A percentile compares a stretch with the other conserved stretches of the same genome.
Evolutionary conservation across 2,888 invertebrate genomes (phyloP).

Genomic region (Calliphora vomitoria): DNA sequence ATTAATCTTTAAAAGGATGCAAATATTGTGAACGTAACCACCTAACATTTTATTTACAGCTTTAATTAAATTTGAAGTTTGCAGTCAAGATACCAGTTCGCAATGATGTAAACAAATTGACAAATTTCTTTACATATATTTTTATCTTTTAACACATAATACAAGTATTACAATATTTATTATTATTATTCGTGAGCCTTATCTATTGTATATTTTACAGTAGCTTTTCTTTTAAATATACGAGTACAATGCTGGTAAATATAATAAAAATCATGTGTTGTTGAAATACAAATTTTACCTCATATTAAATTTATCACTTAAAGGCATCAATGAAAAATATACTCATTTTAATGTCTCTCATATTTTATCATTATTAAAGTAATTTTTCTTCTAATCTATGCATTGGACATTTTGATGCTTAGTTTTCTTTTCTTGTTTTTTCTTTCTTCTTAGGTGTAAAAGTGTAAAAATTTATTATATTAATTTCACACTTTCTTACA

Average conservation of each 20-base stretch:
- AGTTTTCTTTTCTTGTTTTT: no score
- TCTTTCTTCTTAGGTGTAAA: constrained; percentile 9
- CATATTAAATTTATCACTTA: constrained; percentile 15
- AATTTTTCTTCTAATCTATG: constrained; percentile 46
- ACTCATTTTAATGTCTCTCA: constrained; percentile 49
- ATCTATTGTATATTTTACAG: constrained; percentile 4
- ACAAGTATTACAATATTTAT: constrained; percentile 2
- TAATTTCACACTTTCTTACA: constrained; percentile 35
- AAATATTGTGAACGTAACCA: not conserved
- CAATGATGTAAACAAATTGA: not conserved
- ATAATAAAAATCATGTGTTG: not conserved
- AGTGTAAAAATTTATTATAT: constrained; percentile 21
- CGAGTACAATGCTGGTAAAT: not conserved
- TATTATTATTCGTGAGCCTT: not conserved
- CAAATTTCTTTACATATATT: not conserved
- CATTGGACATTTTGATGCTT: not conserved
- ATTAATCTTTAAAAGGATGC: not conserved
- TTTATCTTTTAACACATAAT: constrained; percentile 7
- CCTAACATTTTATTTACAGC: not conserved
- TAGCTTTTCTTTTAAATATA: not conserved
- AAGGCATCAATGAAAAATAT: constrained; percentile 53
- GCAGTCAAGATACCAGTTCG: not conserved
- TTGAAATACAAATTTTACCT: not conserved
- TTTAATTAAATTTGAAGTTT: not conserved
- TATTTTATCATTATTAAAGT: constrained; percentile 53